A percentile compares a stretch with the other conserved stretches of the same genome.
These are phyloP conservation scores for Dermatemys mawii DNA, from an alignment of 2,113 vertebrate species.

Conservation along the genomic window DNA sequence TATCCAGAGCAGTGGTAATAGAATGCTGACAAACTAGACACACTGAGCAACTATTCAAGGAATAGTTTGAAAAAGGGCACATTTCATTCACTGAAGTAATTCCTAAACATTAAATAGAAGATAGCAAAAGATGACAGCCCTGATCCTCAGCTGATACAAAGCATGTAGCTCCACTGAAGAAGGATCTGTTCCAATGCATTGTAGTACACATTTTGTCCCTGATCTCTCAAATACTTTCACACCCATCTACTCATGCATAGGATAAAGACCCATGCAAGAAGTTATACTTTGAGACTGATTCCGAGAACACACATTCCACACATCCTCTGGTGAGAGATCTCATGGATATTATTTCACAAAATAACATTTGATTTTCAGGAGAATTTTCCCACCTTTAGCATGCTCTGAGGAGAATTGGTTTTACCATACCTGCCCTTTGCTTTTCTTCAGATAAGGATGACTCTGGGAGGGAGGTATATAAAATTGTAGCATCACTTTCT, in stretches of 20 bases:
- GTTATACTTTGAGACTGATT: not conserved
- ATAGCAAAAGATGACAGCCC: not conserved
- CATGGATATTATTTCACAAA: not conserved
- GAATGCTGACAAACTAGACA: not conserved
- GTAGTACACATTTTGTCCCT: not conserved
- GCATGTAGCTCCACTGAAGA: not conserved
- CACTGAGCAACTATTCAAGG: not conserved
- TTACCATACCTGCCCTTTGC: not conserved
- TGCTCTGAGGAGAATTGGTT: not conserved
- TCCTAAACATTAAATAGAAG: not conserved
- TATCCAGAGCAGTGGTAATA: not conserved
- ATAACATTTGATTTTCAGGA: not conserved
- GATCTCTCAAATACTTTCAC: not conserved
- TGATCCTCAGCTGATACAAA: not conserved
- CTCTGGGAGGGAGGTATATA: accelerated
- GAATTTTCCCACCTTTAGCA: not conserved
- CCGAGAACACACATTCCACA: not conserved
- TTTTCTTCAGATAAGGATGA: not conserved
- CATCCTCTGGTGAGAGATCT: not conserved
- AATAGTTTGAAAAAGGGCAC: not conserved
- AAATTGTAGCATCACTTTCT: not conserved
- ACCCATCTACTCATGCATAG: not conserved
- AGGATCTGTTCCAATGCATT: not conserved
- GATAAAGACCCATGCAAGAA: not conserved
- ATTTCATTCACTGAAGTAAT: not conserved